Evolutionary conservation across 2,113 vertebrate genomes (phyloP).

Genomic region (Tringa solitaria): DNA sequence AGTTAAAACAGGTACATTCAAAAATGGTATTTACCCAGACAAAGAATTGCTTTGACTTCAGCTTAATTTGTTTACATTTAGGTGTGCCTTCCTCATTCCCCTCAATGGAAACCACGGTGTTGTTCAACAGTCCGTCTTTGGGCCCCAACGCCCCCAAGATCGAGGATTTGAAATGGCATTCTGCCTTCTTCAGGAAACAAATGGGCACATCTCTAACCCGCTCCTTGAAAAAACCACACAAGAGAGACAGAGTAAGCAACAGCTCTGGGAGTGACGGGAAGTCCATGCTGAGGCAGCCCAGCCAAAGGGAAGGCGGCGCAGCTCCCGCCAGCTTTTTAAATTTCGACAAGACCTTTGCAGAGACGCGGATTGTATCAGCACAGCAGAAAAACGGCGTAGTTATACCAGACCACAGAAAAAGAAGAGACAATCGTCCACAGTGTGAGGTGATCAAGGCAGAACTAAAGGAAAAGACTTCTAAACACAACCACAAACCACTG

Average conservation of each 20-base stretch:
- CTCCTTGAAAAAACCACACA: conserved; percentile 69
- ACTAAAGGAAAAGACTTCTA: conserved; percentile 74
- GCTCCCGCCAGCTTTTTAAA: conserved; percentile 40
- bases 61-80: not conserved
- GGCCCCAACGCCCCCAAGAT: conserved; percentile 75
- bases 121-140: conserved; percentile 78
- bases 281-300: conserved; percentile 25
- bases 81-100: conserved; percentile 75
- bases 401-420: conserved; percentile 71
- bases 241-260: conserved; percentile 51
- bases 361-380: conserved; percentile 64
- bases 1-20: not conserved
- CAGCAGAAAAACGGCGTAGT: conserved; percentile 71
- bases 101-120: conserved; percentile 75
- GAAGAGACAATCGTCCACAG: conserved; percentile 70
- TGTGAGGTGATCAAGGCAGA: conserved; percentile 68
- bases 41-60: not conserved
- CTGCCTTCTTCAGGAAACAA: conserved; percentile 78
- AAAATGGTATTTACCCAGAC: not conserved
- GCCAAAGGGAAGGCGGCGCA: not conserved
- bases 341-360: conserved; percentile 62
- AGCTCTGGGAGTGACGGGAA: conserved; percentile 21
- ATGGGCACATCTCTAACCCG: conserved; percentile 74
- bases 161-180: conserved; percentile 78
- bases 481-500: conserved; percentile 75